Conservation (phyloP, 1,140 invertebrate genomes). For the Caenorhabditis tropicalis region DNA sequence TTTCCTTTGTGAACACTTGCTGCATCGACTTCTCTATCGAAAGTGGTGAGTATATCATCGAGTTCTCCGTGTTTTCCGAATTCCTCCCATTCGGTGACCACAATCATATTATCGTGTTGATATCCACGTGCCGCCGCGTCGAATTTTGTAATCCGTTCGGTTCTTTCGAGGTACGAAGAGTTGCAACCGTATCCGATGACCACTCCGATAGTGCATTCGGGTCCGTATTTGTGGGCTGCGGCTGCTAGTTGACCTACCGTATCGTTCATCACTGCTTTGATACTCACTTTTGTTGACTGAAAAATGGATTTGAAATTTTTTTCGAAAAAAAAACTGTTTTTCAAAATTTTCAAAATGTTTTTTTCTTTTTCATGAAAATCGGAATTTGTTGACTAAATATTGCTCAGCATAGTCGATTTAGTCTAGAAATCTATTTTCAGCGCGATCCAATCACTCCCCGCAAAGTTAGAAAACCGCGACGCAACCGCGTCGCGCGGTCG, state of each 20-base stretch:
- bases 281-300: slow-evolving; percentile 68
- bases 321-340: background rate
- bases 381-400: too few relatives aligned
- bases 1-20: slow-evolving; percentile 70
- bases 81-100: slow-evolving; percentile 71
- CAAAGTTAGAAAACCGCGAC: too few relatives aligned
- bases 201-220: slow-evolving; percentile 67
- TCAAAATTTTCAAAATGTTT: background rate
- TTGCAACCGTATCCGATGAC: slow-evolving; percentile 72
- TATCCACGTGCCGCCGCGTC: slow-evolving; percentile 62
- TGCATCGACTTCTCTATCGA: slow-evolving; percentile 68
- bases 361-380: too few relatives aligned
- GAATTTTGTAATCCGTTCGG: slow-evolving; percentile 68
- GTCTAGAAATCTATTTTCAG: too few relatives aligned
- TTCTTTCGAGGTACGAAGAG: slow-evolving; percentile 70
- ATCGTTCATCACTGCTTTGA: slow-evolving; percentile 72
- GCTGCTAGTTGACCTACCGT: slow-evolving; percentile 71
- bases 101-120: slow-evolving; percentile 68
- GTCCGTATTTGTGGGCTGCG: slow-evolving; percentile 69
- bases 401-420: too few relatives aligned
- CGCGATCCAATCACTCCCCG: too few relatives aligned
- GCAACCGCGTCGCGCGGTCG: too few relatives aligned
- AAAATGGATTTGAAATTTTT: slow-evolving; percentile 49
- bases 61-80: slow-evolving; percentile 69
- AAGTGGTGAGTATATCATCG: slow-evolving; percentile 67